Percentiles rank a stretch among this genome's conserved stretches.
Conservation (phyloP, 2,113 vertebrate genomes). For the human region GRCh38 chr13:72239501-72240000, state of each 20-base stretch:
- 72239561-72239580: neutral
- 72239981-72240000: neutral
- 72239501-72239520: too few relatives aligned
- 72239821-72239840: neutral
- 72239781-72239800: neutral
- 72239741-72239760: neutral
- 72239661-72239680: neutral
- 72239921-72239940: neutral
- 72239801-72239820: neutral
- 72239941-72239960: accelerated
- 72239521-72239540: too few relatives aligned
- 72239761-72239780: neutral
- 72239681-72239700: neutral
- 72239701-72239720: neutral
- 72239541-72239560: neutral
- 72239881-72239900: neutral
- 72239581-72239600: neutral
- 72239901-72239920: neutral
- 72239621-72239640: neutral
- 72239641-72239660: neutral
- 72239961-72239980: neutral
- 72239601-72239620: neutral
- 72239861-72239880: neutral
- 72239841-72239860: neutral
- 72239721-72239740: neutral